Evolutionary conservation across 2,797 vertebrate genomes (phyloP).

Genomic region (Dicrostonyx torquatus): DNA sequence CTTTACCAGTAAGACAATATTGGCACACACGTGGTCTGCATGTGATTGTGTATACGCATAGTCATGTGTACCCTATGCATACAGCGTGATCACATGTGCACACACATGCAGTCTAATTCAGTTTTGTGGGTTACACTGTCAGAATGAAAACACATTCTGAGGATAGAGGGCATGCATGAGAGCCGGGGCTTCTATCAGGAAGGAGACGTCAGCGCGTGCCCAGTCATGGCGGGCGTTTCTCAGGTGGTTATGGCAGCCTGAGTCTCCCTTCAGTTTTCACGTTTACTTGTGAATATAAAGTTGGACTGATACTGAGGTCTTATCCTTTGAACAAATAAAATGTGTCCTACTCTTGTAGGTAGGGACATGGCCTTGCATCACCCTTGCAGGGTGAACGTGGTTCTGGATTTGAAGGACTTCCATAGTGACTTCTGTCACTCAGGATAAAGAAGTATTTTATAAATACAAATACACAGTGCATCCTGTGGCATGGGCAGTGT

Average conservation of each 20-base stretch:
- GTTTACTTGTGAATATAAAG: neutral
- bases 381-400: neutral
- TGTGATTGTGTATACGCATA: neutral
- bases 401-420: neutral
- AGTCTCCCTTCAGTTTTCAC: neutral
- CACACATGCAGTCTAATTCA: no score
- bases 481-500: neutral
- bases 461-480: neutral
- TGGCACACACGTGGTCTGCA: neutral
- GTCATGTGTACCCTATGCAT: neutral
- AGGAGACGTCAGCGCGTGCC: accelerated
- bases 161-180: neutral
- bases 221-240: no score
- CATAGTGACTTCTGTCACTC: neutral
- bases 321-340: neutral
- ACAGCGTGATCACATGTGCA: neutral
- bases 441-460: neutral
- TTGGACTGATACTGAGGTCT: neutral
- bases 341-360: neutral
- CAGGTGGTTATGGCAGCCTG: neutral
- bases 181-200: neutral
- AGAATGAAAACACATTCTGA: accelerated
- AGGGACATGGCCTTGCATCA: accelerated
- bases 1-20: neutral
- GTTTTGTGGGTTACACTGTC: neutral